Percentiles rank a stretch among this genome's conserved stretches.
phyloP scores from a whole-genome alignment of 2,888 invertebrate genomes.

The Campoplex nolae region DNA sequence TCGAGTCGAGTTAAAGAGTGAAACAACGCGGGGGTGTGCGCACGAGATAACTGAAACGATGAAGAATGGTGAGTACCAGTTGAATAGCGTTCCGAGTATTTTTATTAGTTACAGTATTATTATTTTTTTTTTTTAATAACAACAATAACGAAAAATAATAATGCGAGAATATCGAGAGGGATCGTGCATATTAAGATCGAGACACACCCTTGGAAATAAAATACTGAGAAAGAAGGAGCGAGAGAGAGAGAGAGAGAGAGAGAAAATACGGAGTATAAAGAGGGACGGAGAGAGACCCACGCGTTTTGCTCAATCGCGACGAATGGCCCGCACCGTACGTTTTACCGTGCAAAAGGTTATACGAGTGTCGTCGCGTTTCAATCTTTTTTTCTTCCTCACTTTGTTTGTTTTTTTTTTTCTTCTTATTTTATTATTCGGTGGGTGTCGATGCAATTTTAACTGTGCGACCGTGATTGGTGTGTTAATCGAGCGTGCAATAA shows the following conservation, averaged over 20 bases:
- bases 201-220: constrained; percentile 62
- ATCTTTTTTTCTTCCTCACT: not conserved
- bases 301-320: constrained; percentile 59
- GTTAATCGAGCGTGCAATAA: constrained; percentile 8
- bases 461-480: constrained; percentile 19
- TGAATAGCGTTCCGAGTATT: constrained; percentile 4
- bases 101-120: constrained; percentile 5
- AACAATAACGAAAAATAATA: constrained; percentile 44
- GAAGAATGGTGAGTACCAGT: constrained; percentile 72
- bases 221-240: constrained; percentile 18
- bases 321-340: constrained; percentile 66
- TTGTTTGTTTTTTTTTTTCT: constrained; percentile 8
- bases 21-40: constrained; percentile 54
- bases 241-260: not conserved
- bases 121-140: constrained; percentile 1
- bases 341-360: constrained; percentile 73
- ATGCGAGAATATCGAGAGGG: constrained; percentile 19
- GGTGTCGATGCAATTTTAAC: constrained; percentile 54
- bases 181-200: constrained; percentile 59
- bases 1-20: constrained; percentile 44
- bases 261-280: not conserved
- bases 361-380: constrained; percentile 72
- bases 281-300: constrained; percentile 47
- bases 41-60: constrained; percentile 69
- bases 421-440: constrained; percentile 56